Conservation (phyloP, 2,888 invertebrate species). For the Eupithecia pulchellata region DNA sequence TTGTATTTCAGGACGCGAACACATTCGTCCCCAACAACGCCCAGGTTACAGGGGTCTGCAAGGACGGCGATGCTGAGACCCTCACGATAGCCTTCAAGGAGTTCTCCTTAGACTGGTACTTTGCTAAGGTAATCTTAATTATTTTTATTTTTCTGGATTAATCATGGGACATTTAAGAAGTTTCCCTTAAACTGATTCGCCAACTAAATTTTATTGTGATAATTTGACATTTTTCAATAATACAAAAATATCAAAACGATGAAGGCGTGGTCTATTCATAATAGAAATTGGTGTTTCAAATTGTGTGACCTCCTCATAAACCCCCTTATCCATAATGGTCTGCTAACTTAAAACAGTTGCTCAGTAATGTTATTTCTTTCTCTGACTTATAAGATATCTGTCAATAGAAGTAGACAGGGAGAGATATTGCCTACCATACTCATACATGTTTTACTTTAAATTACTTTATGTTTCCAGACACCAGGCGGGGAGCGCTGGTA, state of each 20-base stretch:
- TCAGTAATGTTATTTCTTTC: too few relatives aligned
- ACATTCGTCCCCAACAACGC: conserved; percentile 91
- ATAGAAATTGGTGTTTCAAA: neutral
- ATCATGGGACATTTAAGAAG: neutral
- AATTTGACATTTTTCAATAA: too few relatives aligned
- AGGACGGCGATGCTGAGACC: conserved; percentile 89
- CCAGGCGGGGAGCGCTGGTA: conserved; percentile 96
- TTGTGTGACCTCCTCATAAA: too few relatives aligned
- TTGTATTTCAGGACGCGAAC: conserved; percentile 86
- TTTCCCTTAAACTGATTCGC: neutral
- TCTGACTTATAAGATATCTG: too few relatives aligned
- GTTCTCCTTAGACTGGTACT: conserved; percentile 90
- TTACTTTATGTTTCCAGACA: conserved; percentile 85
- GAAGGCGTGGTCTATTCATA: neutral
- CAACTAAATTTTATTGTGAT: neutral
- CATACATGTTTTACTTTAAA: neutral
- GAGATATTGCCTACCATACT: too few relatives aligned
- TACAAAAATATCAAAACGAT: neutral
- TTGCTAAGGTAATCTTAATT: conserved; percentile 89
- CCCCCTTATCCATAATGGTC: too few relatives aligned
- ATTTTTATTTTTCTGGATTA: neutral
- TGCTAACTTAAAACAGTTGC: too few relatives aligned
- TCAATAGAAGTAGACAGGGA: too few relatives aligned
- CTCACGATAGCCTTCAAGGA: conserved; percentile 91
- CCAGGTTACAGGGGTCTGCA: conserved; percentile 90